Conservation (phyloP, 2,888 invertebrate genomes). For the Antheraea assamensis region DNA sequence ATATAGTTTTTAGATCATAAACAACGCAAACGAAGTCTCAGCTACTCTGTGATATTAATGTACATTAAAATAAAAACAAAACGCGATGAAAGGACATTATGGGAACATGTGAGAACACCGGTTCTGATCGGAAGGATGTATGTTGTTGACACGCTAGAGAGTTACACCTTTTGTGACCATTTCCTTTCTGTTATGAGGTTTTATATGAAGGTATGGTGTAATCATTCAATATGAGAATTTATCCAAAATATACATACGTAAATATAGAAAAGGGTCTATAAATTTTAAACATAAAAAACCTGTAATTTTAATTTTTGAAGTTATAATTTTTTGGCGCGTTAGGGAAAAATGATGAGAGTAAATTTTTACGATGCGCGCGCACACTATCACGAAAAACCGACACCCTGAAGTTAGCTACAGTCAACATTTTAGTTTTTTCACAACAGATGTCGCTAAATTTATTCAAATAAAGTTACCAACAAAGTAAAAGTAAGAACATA, state of each 20-base stretch:
- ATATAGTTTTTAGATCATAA: too few species aligned
- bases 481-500: too few species aligned
- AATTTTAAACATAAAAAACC: not conserved
- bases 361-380: too few species aligned
- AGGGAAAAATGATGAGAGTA: too few species aligned
- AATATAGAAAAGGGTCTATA: not conserved
- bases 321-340: too few species aligned
- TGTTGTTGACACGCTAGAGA: constrained; percentile 49
- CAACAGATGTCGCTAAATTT: too few species aligned
- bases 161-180: constrained; percentile 59
- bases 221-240: not conserved
- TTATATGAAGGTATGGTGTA: not conserved
- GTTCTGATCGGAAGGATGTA: constrained; percentile 62
- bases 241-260: not conserved
- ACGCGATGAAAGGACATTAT: not conserved
- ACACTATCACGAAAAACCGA: too few species aligned
- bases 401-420: too few species aligned
- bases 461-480: too few species aligned
- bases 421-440: too few species aligned
- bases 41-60: constrained; percentile 5
- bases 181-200: constrained; percentile 49
- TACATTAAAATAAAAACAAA: constrained; percentile 4
- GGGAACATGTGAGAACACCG: constrained; percentile 47
- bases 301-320: too few species aligned
- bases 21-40: too few species aligned